Evolutionary conservation across 2,888 invertebrate genomes (phyloP).

Genomic region (Leptarthrus brevirostris): DNA sequence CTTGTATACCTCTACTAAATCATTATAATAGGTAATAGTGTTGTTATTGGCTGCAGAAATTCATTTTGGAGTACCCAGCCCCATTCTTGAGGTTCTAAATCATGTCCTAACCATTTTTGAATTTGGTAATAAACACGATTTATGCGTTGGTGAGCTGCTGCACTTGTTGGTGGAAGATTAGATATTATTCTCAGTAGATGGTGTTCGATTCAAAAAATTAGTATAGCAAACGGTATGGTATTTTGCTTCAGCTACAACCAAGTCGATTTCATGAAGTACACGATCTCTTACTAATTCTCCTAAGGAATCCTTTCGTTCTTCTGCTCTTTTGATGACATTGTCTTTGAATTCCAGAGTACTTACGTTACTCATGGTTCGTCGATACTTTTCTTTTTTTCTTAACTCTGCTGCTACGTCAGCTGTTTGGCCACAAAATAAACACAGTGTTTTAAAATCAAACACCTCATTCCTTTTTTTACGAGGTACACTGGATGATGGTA

Average conservation of each 20-base stretch:
- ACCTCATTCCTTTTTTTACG: too few species aligned
- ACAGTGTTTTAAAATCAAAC: slow-evolving; percentile 41
- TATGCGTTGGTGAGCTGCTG: too few species aligned
- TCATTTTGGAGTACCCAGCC: too few species aligned
- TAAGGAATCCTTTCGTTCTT: slow-evolving; percentile 40
- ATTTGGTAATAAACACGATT: too few species aligned
- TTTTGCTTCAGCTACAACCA: slow-evolving; percentile 1
- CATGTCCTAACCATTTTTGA: too few species aligned
- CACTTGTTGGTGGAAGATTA: too few species aligned
- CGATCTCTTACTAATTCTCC: background rate
- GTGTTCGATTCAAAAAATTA: slow-evolving; percentile 9
- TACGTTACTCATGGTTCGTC: slow-evolving; percentile 40
- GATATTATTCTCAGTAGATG: slow-evolving; percentile 15
- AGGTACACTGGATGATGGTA: slow-evolving; percentile 17
- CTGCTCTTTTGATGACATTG: slow-evolving; percentile 44
- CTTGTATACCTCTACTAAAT: too few species aligned
- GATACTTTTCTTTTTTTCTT: slow-evolving; percentile 28
- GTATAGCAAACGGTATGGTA: background rate
- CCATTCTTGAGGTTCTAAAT: too few species aligned
- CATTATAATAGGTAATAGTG: too few species aligned
- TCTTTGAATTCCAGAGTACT: slow-evolving; percentile 37
- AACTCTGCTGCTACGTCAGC: slow-evolving; percentile 34
- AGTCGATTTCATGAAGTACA: background rate
- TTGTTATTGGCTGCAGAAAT: too few species aligned
- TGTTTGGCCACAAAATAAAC: slow-evolving; percentile 45